Conservation (phyloP, 1,140 invertebrate genomes). For the Sminthurides bifidus region DNA sequence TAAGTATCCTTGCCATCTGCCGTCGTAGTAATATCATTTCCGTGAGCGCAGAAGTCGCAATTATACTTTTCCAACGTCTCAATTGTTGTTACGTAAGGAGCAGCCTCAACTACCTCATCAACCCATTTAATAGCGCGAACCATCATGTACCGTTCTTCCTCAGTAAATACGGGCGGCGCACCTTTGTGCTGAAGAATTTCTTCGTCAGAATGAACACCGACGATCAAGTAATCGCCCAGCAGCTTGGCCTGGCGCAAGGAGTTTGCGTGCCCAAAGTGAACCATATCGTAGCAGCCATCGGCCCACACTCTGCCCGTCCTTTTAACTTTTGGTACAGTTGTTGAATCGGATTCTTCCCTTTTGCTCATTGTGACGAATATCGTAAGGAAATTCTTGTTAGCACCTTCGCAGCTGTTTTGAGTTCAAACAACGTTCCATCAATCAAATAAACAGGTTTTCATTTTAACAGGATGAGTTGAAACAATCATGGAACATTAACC, state of each 20-base stretch:
- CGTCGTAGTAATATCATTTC: conserved; percentile 88
- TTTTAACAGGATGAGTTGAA: no score
- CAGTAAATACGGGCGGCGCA: conserved; percentile 51
- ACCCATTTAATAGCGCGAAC: conserved; percentile 99
- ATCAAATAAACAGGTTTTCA: no score
- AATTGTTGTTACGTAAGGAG: conserved; percentile 93
- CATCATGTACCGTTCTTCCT: conserved; percentile 83
- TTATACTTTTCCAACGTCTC: conserved; percentile 93
- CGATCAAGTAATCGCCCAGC: conserved; percentile 50
- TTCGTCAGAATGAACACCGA: conserved; percentile 55
- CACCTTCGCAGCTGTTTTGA: no score
- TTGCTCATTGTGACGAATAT: no score
- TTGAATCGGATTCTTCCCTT: no score
- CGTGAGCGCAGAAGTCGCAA: conserved; percentile 99
- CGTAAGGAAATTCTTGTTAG: no score
- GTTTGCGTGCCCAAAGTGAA: conserved; percentile 51
- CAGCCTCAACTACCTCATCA: conserved; percentile 93
- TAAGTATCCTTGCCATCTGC: conserved; percentile 93
- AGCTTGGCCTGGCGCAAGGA: conserved; percentile 48
- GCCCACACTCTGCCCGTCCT: no score
- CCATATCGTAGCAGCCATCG: conserved; percentile 46
- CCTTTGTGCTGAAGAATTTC: conserved; percentile 55
- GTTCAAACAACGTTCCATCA: no score
- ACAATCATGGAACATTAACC: no score
- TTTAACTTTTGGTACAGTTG: no score